phyloP scores from a whole-genome alignment of 1,140 invertebrate species.

The Vanessa atalanta region DNA sequence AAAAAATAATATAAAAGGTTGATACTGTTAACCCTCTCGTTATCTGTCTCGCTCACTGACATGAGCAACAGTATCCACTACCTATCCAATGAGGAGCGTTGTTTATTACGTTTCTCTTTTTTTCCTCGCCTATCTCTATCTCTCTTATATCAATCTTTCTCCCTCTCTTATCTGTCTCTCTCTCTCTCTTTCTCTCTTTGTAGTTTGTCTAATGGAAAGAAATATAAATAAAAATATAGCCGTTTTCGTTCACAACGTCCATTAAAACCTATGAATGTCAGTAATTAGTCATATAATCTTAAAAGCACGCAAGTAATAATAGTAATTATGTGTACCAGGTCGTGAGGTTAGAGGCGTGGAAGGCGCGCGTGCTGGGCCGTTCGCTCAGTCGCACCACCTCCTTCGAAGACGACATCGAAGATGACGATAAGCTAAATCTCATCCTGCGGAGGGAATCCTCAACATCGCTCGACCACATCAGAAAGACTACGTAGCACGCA shows the following conservation, averaged over 20 bases:
- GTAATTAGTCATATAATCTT: not conserved
- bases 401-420: constrained; percentile 67
- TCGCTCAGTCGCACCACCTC: constrained; percentile 59
- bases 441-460: constrained; percentile 65
- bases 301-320: not conserved
- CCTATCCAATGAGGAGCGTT: too few relatives aligned
- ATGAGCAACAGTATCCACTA: too few relatives aligned
- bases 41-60: not conserved
- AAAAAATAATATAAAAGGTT: too few relatives aligned
- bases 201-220: not conserved
- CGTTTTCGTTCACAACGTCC: not conserved
- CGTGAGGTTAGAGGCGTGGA: constrained; percentile 85
- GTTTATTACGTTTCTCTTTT: too few relatives aligned
- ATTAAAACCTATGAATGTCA: constrained; percentile 4
- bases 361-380: constrained; percentile 65
- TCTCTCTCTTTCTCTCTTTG: too few relatives aligned
- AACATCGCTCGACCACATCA: constrained; percentile 55
- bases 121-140: too few relatives aligned
- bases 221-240: not conserved
- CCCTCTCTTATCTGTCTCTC: too few relatives aligned
- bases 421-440: constrained; percentile 67
- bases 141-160: too few relatives aligned
- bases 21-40: too few relatives aligned
- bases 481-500: constrained; percentile 38
- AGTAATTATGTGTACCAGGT: constrained; percentile 66